Percentiles rank a stretch among this genome's conserved stretches.
These are phyloP conservation scores for Bombus confusus DNA, from an alignment of 1,140 invertebrate species.

Conservation along the genomic window DNA sequence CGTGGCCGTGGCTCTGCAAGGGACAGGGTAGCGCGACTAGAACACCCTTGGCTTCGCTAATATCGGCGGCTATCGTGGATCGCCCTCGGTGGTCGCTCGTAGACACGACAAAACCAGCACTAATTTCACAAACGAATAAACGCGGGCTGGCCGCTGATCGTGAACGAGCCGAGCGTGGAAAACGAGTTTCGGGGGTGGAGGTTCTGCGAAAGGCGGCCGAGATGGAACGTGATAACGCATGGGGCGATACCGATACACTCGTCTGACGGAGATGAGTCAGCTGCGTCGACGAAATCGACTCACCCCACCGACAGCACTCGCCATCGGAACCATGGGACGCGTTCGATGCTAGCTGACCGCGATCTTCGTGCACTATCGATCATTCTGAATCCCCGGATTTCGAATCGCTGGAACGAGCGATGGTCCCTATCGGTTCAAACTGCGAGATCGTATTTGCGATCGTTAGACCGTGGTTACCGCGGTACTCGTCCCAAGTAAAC, in stretches of 20 bases:
- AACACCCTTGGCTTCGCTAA: neutral
- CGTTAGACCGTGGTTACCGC: too few relatives aligned
- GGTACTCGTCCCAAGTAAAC: too few relatives aligned
- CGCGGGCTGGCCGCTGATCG: constrained; percentile 43
- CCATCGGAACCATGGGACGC: neutral
- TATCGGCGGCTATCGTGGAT: neutral
- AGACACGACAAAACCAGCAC: constrained; percentile 81
- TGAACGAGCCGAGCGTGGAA: constrained; percentile 66
- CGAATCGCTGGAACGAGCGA: too few relatives aligned
- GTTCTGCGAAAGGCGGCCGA: constrained; percentile 51
- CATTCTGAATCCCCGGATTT: constrained; percentile 48
- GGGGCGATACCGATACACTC: constrained; percentile 78
- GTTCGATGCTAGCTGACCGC: neutral
- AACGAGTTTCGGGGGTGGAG: constrained; percentile 55
- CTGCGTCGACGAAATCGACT: constrained; percentile 31
- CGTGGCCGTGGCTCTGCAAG: neutral
- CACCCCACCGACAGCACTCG: constrained; percentile 17
- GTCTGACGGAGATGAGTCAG: constrained; percentile 74
- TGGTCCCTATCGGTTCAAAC: too few relatives aligned
- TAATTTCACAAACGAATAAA: constrained; percentile 83
- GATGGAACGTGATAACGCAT: constrained; percentile 72
- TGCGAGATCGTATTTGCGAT: too few relatives aligned
- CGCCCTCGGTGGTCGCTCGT: constrained; percentile 53
- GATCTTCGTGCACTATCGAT: constrained; percentile 42
- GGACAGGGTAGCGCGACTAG: neutral